Base-by-base conservation (phyloP, 2,797 vertebrate species). In the Gouania willdenowi region DNA sequence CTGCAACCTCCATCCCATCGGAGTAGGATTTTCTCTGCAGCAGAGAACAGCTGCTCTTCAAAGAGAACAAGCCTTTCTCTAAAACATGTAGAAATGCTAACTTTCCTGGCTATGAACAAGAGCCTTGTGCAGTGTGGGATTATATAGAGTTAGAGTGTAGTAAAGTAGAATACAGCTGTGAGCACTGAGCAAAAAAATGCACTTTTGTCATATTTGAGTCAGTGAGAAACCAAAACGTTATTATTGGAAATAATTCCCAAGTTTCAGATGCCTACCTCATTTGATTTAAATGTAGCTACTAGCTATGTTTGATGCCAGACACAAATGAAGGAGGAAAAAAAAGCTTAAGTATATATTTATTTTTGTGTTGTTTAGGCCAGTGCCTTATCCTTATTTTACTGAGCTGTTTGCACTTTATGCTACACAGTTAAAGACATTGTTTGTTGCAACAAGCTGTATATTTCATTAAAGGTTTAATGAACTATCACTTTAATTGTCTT, bases 41-140 rank as follows among this genome's bases (percentile, higher is more conserved):
- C 40, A 25, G 29, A 14, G 10, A 32, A 32, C 8, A 27, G 45
- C 41, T 33, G 31, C 11, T 45, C 30, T 11, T 23, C 35, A 6
- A 43, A 31, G 29, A 43, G 15, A 43, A 41, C 41, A 33, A 43
- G 20, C 22, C 21, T 33, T 6, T 6, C 29, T 2, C n/a, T 4
- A 24, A 8, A 6, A 5, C 41, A 43, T 26, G 22, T 18, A 3
- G 41, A 32, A 8, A 33, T 32, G 29, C 28, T 25, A 4, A 33
- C 29, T 26, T 32, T 44, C 8, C 22, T 20, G 8, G 1, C 5
- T 20, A 32, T 33, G 8, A 43, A 33, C 8, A 29, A 16, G 7
- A 29, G 13, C 3, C 13, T 28, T 28, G 13, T 15, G 26, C 15
- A 27, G 11, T 6, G 14, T 16, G 13, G 8, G 8, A 16, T 16